A percentile compares a stretch with the other conserved stretches of the same genome.
These are phyloP conservation scores for Aleadryas rufinucha DNA, from an alignment of 2,113 vertebrate species.

Conservation along the genomic window DNA sequence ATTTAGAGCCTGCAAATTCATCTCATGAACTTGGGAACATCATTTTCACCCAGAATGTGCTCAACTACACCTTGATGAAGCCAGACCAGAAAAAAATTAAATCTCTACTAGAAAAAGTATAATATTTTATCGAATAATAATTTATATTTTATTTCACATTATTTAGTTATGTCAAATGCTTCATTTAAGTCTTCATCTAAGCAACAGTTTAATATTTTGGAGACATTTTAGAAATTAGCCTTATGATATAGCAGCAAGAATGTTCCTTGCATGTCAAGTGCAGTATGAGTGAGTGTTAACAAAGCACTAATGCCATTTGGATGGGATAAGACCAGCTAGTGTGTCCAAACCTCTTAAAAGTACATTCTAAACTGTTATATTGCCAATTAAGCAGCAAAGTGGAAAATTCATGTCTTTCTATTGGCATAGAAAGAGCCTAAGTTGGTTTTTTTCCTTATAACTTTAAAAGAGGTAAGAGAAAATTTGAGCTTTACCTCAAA, in stretches of 20 bases:
- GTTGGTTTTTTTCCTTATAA: not conserved
- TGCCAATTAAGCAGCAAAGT: conserved; percentile 70
- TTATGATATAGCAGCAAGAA: not conserved
- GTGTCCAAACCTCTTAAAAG: conserved; percentile 57
- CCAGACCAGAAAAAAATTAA: not conserved
- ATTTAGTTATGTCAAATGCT: not conserved
- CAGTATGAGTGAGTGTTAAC: conserved; percentile 51
- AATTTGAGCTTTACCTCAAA: not conserved
- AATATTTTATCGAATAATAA: not conserved
- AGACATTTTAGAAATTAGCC: not conserved
- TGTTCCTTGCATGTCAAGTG: not conserved
- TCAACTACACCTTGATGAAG: not conserved
- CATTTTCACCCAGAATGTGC: not conserved
- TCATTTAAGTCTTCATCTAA: not conserved
- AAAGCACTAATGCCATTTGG: conserved; percentile 68
- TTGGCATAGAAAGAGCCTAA: conserved; percentile 37
- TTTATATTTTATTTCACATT: not conserved
- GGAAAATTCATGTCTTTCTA: conserved; percentile 71
- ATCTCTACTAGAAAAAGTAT: not conserved
- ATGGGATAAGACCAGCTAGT: conserved; percentile 2
- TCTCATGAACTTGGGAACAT: conserved; percentile 26
- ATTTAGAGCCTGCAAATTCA: conserved; percentile 56
- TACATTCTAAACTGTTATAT: conserved; percentile 42
- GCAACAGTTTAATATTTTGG: not conserved
- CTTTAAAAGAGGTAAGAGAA: conserved; percentile 9